Conservation (phyloP, 2,888 invertebrate species). For the Habroteleia sp. region DNA sequence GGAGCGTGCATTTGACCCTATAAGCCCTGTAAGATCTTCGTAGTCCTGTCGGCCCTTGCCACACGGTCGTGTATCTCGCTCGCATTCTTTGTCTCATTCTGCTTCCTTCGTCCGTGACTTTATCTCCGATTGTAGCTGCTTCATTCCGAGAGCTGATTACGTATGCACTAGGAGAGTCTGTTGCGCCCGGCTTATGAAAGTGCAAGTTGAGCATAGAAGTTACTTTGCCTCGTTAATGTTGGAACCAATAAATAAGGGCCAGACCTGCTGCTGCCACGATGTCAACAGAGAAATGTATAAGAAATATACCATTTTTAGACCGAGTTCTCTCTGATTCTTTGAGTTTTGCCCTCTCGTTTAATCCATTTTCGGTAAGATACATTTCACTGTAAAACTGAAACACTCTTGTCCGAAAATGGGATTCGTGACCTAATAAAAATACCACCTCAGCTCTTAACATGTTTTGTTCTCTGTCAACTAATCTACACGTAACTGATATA, state of each 20-base stretch:
- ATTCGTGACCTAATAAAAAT: slow-evolving; percentile 18
- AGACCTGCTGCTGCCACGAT: slow-evolving; percentile 31
- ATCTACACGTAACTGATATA: not conserved
- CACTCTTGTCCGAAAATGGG: not conserved
- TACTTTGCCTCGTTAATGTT: slow-evolving; percentile 62
- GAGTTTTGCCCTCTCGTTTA: slow-evolving; percentile 22
- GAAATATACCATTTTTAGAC: slow-evolving; percentile 41
- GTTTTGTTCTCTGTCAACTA: not conserved
- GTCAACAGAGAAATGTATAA: slow-evolving; percentile 47
- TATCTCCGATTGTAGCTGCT: slow-evolving; percentile 71
- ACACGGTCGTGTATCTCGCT: slow-evolving; percentile 57
- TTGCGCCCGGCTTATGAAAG: slow-evolving; percentile 72
- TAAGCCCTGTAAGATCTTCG: slow-evolving; percentile 69
- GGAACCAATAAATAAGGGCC: slow-evolving; percentile 59
- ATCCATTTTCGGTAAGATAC: slow-evolving; percentile 31
- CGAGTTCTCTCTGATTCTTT: slow-evolving; percentile 12
- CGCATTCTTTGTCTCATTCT: slow-evolving; percentile 59
- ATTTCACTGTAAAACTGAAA: slow-evolving; percentile 4
- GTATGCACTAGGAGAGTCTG: slow-evolving; percentile 70
- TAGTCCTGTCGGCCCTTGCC: slow-evolving; percentile 64
- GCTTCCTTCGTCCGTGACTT: slow-evolving; percentile 69
- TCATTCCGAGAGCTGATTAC: slow-evolving; percentile 74
- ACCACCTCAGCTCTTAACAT: not conserved
- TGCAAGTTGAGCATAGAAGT: slow-evolving; percentile 69
- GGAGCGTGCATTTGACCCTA: slow-evolving; percentile 77